A percentile compares a stretch with the other conserved stretches of the same genome.
Evolutionary conservation across 2,888 invertebrate genomes (phyloP).

Genomic region (Gerris lacustris): DNA sequence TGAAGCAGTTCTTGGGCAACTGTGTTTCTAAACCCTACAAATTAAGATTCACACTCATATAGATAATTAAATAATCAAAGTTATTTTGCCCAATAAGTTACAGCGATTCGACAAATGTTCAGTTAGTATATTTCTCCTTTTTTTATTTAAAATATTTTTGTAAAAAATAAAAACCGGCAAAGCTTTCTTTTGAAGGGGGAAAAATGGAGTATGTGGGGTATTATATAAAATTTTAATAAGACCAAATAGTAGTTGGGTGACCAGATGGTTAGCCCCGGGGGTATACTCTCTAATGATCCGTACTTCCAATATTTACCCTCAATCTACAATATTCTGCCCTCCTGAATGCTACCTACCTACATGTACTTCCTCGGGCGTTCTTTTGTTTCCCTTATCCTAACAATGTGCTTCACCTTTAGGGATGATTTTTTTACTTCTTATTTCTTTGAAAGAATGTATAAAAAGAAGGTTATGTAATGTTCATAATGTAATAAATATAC

Average conservation of each 20-base stretch:
- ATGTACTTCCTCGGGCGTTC: background rate
- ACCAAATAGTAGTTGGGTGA: background rate
- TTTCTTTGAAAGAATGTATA: background rate
- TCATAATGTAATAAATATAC: no score
- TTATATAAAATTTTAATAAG: constrained; percentile 1
- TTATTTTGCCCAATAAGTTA: no score
- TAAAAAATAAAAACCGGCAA: no score
- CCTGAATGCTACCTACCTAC: background rate
- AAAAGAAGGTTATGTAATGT: no score
- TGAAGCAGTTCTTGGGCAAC: no score
- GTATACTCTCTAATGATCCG: background rate
- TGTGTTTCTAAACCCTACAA: no score
- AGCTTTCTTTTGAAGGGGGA: background rate
- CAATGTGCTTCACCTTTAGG: background rate
- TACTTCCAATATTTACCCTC: constrained; percentile 3
- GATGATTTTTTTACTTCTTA: background rate
- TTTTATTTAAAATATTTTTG: no score
- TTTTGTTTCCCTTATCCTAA: background rate
- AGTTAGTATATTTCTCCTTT: no score
- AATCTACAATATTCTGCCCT: background rate
- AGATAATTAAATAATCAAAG: no score
- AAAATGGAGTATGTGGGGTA: background rate
- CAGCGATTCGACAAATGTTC: no score
- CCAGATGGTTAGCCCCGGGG: constrained; percentile 1
- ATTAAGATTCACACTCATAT: no score